Evolutionary conservation across 2,888 invertebrate species (phyloP), one percentile per base, ranked within the genome.

Genomic region (Theodoxus fluviatilis): DNA sequence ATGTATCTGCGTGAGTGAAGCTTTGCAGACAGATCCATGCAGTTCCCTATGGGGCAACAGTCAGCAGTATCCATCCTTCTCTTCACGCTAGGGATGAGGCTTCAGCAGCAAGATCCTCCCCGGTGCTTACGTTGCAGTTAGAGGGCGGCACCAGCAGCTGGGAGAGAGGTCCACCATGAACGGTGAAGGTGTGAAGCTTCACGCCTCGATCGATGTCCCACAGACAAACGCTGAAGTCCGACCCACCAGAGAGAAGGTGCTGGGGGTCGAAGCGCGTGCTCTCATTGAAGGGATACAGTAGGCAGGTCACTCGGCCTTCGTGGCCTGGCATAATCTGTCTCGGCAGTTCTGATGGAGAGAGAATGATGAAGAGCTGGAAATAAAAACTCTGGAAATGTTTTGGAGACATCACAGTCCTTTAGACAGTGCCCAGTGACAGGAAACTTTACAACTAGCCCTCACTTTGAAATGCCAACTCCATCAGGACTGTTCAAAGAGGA

Each of bases 81-180:
- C n/a, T n/a, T n/a, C n/a, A n/a, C n/a, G n/a, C n/a, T n/a, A n/a
- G n/a, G n/a, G n/a, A n/a, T n/a, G n/a, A n/a, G n/a, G n/a, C n/a
- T n/a, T n/a, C n/a, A n/a, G n/a, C n/a, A n/a, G n/a, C n/a, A n/a
- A n/a, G n/a, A n/a, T n/a, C n/a, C n/a, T n/a, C n/a, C n/a, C n/a
- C n/a, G n/a, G n/a, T n/a, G 83, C 87, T 85, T 80, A 89, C 89
- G 81, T 88, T 90, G 78, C 90, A 90, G 75, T 93, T 94, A 75
- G 94, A 93, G 0, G 98, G 98, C 22, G 98, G 98, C 4, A 98
- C 95, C 68, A 97, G 89, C 1, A 99, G 90, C 86, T 97, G 96
- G 0, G 94, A 93, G 18, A 99, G 94, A 89, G 98, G 97, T 0
- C 98, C 99, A 0, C 98, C 98, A 87, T 99, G 98, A 0, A 98